Evolutionary conservation across 2,888 invertebrate genomes (phyloP).

Genomic region (Ceraclea dissimilis): DNA sequence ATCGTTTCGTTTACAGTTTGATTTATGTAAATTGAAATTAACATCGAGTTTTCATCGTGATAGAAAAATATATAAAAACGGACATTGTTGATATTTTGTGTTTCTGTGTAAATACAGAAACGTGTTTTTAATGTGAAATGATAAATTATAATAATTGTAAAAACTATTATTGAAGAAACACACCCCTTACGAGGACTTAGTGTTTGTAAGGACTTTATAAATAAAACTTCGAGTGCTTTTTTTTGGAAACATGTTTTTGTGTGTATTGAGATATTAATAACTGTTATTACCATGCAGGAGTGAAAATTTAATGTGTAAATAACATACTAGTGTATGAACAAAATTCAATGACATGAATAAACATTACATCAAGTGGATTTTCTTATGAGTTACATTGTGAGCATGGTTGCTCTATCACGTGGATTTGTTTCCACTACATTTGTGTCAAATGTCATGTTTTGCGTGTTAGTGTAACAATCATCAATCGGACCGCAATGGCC

Average conservation of each 20-base stretch:
- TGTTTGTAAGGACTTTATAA: not conserved
- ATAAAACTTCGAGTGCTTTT: not conserved
- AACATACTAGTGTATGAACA: not conserved
- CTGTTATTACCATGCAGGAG: not conserved
- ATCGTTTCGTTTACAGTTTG: conserved; percentile 14
- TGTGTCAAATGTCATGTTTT: conserved; percentile 4
- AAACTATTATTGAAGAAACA: conserved; percentile 12
- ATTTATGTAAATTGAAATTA: not conserved
- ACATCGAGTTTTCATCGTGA: conserved; percentile 3
- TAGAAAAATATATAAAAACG: not conserved
- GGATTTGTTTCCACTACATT: conserved; percentile 3
- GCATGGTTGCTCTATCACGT: conserved; percentile 11
- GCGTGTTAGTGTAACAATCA: conserved; percentile 4
- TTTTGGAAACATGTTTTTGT: not conserved
- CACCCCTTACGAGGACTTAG: conserved; percentile 13
- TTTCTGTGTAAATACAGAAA: not conserved
- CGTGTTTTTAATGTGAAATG: not conserved
- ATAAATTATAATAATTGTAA: not conserved
- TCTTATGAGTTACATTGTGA: not conserved
- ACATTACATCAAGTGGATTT: not conserved
- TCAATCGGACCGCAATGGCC: conserved; percentile 11
- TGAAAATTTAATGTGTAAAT: not conserved
- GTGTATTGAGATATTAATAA: too few species aligned
- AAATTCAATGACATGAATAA: conserved; percentile 8
- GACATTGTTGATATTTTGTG: not conserved